These are phyloP conservation scores for Adineta ricciae DNA, from an alignment of 2,888 invertebrate species.

Conservation along the genomic window DNA sequence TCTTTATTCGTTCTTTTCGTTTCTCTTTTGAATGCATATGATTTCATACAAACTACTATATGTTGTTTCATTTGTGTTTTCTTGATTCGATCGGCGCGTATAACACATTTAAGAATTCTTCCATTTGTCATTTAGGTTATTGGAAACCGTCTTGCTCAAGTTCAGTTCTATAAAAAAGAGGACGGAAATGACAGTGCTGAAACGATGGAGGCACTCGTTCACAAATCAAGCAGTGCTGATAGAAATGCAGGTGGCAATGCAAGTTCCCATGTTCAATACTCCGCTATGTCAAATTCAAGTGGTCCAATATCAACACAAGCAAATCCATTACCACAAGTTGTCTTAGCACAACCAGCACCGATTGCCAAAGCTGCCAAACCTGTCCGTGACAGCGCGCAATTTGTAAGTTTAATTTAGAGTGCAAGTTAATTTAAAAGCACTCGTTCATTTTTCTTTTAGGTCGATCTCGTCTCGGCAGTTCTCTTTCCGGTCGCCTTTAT, in stretches of 20 bases:
- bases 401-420: background rate
- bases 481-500: constrained; percentile 32
- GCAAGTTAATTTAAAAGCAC: background rate
- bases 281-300: constrained; percentile 15
- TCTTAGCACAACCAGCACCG: background rate
- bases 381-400: constrained; percentile 32
- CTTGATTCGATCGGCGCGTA: too few relatives aligned
- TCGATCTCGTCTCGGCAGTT: constrained; percentile 32
- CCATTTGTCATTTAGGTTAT: constrained; percentile 3
- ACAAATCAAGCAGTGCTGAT: constrained; percentile 21
- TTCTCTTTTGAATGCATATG: background rate
- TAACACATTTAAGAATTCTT: too few relatives aligned
- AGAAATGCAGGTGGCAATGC: constrained; percentile 6
- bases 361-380: background rate
- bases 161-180: constrained; percentile 23
- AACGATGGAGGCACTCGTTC: constrained; percentile 26
- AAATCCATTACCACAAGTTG: background rate
- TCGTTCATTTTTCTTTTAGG: background rate
- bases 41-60: background rate
- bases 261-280: constrained; percentile 22
- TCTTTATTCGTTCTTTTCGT: background rate
- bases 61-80: too few relatives aligned
- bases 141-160: constrained; percentile 33
- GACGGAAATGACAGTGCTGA: constrained; percentile 1
- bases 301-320: constrained; percentile 13